A percentile compares a stretch with the other conserved stretches of the same genome.
Evolutionary conservation across 2,113 vertebrate genomes (phyloP).

Genomic region (Menura novaehollandiae): DNA sequence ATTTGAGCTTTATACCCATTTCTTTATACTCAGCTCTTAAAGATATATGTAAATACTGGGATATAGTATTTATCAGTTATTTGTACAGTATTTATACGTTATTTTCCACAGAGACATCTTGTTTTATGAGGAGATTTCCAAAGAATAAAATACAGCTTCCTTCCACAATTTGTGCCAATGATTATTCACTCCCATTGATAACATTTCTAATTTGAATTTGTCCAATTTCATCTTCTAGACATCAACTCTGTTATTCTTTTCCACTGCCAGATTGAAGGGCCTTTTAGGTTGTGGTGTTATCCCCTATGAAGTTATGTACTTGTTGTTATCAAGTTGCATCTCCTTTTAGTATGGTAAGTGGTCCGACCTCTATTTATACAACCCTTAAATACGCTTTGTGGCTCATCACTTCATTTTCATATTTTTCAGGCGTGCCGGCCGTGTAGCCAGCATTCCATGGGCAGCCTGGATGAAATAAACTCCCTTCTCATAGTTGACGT

Average conservation of each 20-base stretch:
- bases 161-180: neutral
- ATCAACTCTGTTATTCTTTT: neutral
- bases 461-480: neutral
- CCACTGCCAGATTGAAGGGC: neutral
- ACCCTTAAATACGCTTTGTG: neutral
- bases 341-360: neutral
- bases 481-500: accelerated
- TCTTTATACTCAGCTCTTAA: neutral
- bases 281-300: neutral
- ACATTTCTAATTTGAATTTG: neutral
- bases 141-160: neutral
- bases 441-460: no score
- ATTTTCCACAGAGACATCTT: neutral
- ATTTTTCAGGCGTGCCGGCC: accelerated
- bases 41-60: neutral
- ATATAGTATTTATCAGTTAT: neutral
- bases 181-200: neutral
- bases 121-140: neutral
- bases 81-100: neutral
- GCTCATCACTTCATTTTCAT: neutral
- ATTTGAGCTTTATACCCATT: neutral
- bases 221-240: neutral
- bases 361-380: neutral
- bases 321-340: neutral
- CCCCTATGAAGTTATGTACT: neutral